Evolutionary conservation across 2,113 vertebrate genomes (phyloP), one percentile per base, ranked within the genome.

Genomic region (Carlito syrichta): DNA sequence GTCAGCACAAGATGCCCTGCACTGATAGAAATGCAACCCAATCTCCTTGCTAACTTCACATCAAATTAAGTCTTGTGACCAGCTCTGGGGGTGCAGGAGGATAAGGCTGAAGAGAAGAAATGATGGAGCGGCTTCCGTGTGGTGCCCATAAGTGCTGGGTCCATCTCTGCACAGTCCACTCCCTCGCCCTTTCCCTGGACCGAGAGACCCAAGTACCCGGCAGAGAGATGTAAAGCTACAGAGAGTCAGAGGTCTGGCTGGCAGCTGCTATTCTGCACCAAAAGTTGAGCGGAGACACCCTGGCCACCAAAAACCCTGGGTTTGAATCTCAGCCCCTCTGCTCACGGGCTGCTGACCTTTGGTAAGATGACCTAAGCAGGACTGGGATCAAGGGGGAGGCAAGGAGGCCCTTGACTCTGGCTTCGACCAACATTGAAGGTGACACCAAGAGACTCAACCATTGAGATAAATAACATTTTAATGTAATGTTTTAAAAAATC

Each of bases 1-100:
- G 10, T 19, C 22, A 6, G 25, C 12, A 22, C 25, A 13, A 35
- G 25, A 17, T 6, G 10, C 13, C 40, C 52, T 23, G 14, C 35
- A 4, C 0, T 1, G 45, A 25, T 3, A 54, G 38, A 16, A 30
- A 23, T 3, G 20, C 0, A 0, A 32, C 2, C 4, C 68, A 8
- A 62, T 56, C 48, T 77, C 6, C 4, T 63, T 19, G 12, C 58
- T 50, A 35, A 38, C 50, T 38, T 82, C 48, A 17, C 6, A 40
- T 27, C 40, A 23, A 6, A 5, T 12, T 0, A 22, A 4, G 13
- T 22, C 32, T 48, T 27, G 0, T 8, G 87, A n/a, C 9, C 5
- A 48, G 25, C 32, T 0, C 2, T 9, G 69, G 32, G 52, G 54
- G 16, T 1, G 0, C 0, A 2, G 23, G 2, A 3, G 20, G 7